Percentiles rank a stretch among this genome's conserved stretches.
phyloP scores from a whole-genome alignment of 37 sponge, comb jelly and placozoan species.

The Amphimedon queenslandica region DNA sequence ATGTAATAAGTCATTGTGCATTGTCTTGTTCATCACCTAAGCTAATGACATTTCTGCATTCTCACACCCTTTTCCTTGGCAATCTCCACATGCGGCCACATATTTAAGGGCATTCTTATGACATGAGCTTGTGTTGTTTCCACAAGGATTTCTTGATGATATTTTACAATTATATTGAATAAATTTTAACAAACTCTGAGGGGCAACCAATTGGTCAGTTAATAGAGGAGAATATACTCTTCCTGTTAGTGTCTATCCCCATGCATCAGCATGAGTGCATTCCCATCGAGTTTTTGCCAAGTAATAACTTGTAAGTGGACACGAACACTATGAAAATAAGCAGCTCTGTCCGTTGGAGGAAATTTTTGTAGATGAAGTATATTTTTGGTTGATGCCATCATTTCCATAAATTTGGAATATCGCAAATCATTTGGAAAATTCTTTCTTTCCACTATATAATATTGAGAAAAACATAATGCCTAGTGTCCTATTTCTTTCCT shows the following conservation, averaged over 20 bases:
- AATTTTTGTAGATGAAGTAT: slow-evolving; percentile 29
- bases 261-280: slow-evolving; percentile 9
- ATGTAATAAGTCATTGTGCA: no score
- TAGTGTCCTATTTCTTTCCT: slow-evolving; percentile 26
- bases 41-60: no score
- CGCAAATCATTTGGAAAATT: slow-evolving; percentile 18
- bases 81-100: slow-evolving; percentile 39
- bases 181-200: slow-evolving; percentile 23
- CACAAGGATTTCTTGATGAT: slow-evolving; percentile 36
- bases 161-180: slow-evolving; percentile 27
- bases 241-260: slow-evolving; percentile 34
- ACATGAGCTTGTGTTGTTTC: slow-evolving; percentile 18
- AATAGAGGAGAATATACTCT: slow-evolving; percentile 6
- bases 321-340: slow-evolving; percentile 36
- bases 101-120: slow-evolving; percentile 7
- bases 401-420: slow-evolving; percentile 45
- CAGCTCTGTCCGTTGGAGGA: slow-evolving; percentile 45
- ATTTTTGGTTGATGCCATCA: slow-evolving; percentile 34
- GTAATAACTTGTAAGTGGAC: slow-evolving; percentile 42
- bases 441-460: slow-evolving; percentile 45
- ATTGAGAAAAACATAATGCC: slow-evolving; percentile 31
- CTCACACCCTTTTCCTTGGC: slow-evolving; percentile 27
- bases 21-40: no score
- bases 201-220: slow-evolving; percentile 22
- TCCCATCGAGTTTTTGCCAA: slow-evolving; percentile 18